These are phyloP conservation scores for Hydra vulgaris DNA, from an alignment of 30 jellyfish, hydroid and myxozoan species.

Conservation along the genomic window DNA sequence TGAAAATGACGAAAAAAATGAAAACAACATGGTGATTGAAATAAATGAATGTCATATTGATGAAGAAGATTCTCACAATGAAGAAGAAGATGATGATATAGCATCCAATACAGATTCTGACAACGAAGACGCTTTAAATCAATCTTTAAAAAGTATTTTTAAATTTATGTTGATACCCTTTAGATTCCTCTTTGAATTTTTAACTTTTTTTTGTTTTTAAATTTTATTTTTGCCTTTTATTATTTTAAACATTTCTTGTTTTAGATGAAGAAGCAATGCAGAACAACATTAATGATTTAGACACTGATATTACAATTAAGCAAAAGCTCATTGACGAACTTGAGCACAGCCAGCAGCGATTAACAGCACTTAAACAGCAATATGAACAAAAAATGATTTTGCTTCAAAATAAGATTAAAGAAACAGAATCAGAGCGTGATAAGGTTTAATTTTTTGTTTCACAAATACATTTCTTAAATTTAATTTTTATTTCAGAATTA, in stretches of 20 bases:
- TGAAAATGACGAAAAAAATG: slow-evolving; percentile 14
- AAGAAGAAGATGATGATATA: slow-evolving; percentile 34
- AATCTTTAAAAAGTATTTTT: slow-evolving; percentile 16
- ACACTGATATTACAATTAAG: slow-evolving; percentile 80
- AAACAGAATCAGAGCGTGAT: slow-evolving; percentile 84
- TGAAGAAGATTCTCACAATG: slow-evolving; percentile 30
- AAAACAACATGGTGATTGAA: slow-evolving; percentile 27
- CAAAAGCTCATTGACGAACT: slow-evolving; percentile 88
- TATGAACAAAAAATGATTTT: slow-evolving; percentile 68
- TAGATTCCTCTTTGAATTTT: too few relatives aligned
- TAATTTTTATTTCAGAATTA: too few relatives aligned
- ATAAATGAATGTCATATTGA: slow-evolving; percentile 44
- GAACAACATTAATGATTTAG: slow-evolving; percentile 60
- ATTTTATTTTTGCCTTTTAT: too few relatives aligned
- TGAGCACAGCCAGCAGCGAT: slow-evolving; percentile 88
- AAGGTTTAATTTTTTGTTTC: slow-evolving; percentile 24
- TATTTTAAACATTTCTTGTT: too few relatives aligned
- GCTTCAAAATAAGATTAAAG: slow-evolving; percentile 77
- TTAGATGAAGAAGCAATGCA: slow-evolving; percentile 75
- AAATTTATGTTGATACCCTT: too few relatives aligned
- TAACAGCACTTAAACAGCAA: slow-evolving; percentile 72
- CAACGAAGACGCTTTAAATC: slow-evolving; percentile 27
- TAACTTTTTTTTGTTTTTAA: too few relatives aligned
- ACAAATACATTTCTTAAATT: too few relatives aligned
- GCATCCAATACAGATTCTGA: slow-evolving; percentile 18